Base-by-base conservation (phyloP, 2,113 vertebrate species). In the Hystrix cristata region DNA sequence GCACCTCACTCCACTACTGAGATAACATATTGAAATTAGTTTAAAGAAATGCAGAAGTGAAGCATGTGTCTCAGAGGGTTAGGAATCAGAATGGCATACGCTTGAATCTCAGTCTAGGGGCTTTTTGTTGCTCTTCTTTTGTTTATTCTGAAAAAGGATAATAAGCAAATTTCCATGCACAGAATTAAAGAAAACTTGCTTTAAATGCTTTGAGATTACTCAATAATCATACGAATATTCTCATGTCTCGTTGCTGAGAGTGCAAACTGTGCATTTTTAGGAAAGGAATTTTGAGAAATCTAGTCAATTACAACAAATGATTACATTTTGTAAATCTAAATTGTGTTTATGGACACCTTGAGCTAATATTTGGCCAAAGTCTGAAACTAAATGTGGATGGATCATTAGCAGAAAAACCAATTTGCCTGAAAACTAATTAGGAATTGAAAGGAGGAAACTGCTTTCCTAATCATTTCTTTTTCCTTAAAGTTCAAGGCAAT, bases 401-500 rank as follows among this genome's bases (percentile, higher is more conserved):
- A 19, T 80, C 48, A 0, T 18, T 34, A 55, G 53, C 0, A 82
- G 48, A 95, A 96, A 96, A 96, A 85, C 21, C 31, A 43, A 95
- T 97, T 81, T n/a, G 62, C 29, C 60, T 62, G 9, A 78, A 71
- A 57, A 91, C n/a, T 91, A 94, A 97, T 79, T 80, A 95, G 29
- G 5, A 95, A 89, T 38, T 79, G 43, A 3, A n/a, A 94, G 16
- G 51, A 43, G 11, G 79, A 96, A 89, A 34, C 74, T 27, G 57
- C 95, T 81, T 87, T 48, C 65, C 65, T 81, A 91, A 12, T 10
- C 0, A 1, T 55, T 94, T 96, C 12, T 59, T 94, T 83, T 90
- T 97, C 91, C 34, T 80, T 97, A 96, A 95, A 95, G 3, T 84
- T 65, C 90, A n/a, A 38, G 60, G 62, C 15, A n/a, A 93, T 4